Conservation (phyloP, 2,888 invertebrate genomes). For the Glyphotaelius pellucidus region DNA sequence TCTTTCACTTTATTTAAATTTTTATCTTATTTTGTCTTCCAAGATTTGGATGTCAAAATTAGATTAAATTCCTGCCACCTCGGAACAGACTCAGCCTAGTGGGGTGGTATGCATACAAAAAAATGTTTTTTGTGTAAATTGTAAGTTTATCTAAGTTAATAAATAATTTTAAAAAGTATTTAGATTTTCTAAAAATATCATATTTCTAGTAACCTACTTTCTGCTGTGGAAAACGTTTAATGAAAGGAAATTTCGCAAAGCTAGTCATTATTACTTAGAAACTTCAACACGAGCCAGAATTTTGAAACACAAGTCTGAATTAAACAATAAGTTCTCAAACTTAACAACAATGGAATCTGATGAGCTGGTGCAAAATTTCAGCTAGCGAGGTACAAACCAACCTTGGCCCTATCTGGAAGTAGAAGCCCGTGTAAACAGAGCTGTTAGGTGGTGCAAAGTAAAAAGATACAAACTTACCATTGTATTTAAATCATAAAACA, state of each 20-base stretch:
- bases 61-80: too few species aligned
- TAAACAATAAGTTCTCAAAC: background rate
- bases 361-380: background rate
- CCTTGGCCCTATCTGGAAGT: background rate
- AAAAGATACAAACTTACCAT: background rate
- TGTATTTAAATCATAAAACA: too few species aligned
- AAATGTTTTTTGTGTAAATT: too few species aligned
- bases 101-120: too few species aligned
- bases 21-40: too few species aligned
- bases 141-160: too few species aligned
- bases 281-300: background rate
- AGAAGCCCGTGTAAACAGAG: background rate
- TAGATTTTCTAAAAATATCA: too few species aligned
- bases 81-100: too few species aligned
- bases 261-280: background rate
- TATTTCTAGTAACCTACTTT: too few species aligned
- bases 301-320: background rate
- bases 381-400: background rate
- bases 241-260: background rate
- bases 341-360: background rate
- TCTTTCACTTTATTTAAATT: too few species aligned
- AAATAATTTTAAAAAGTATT: too few species aligned
- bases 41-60: too few species aligned
- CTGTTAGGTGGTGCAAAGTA: background rate
- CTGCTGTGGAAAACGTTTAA: background rate